phyloP scores from a whole-genome alignment of 2,113 vertebrate species.

The Artemisiospiza belli region DNA sequence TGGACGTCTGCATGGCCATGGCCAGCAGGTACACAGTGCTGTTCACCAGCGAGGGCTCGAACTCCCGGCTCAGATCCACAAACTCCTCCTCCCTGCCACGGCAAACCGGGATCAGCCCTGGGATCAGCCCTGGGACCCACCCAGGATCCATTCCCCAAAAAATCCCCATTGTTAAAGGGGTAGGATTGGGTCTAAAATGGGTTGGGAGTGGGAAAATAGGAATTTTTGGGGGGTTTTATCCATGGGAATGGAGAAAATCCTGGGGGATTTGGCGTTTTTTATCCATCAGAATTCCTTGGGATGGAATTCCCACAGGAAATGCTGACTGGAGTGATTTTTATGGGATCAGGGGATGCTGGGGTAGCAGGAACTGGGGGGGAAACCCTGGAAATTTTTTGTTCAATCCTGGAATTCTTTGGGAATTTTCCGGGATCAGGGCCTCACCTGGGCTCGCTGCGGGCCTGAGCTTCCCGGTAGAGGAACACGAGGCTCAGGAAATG shows the following conservation, averaged over 20 bases:
- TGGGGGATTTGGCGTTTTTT: neutral
- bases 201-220: neutral
- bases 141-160: neutral
- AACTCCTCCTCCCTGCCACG: constrained; percentile 82
- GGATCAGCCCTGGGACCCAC: neutral
- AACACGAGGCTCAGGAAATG: constrained; percentile 93
- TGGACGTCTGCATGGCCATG: constrained; percentile 98
- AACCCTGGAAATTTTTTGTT: neutral
- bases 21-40: constrained; percentile 99
- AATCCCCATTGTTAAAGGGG: neutral
- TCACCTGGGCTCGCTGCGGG: neutral
- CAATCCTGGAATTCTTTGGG: neutral
- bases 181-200: neutral
- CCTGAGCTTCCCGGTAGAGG: constrained; percentile 88
- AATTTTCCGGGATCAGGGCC: accelerated
- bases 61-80: constrained; percentile 93
- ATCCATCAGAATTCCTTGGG: neutral
- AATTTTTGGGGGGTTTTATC: neutral
- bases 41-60: constrained; percentile 95
- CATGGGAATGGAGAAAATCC: neutral
- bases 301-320: neutral
- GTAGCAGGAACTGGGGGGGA: neutral
- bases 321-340: neutral
- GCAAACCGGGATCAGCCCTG: neutral
- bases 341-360: neutral